A percentile compares a stretch with the other conserved stretches of the same genome.
These are phyloP conservation scores for Euwallacea similis DNA, from an alignment of 1,140 invertebrate genomes.

Conservation along the genomic window DNA sequence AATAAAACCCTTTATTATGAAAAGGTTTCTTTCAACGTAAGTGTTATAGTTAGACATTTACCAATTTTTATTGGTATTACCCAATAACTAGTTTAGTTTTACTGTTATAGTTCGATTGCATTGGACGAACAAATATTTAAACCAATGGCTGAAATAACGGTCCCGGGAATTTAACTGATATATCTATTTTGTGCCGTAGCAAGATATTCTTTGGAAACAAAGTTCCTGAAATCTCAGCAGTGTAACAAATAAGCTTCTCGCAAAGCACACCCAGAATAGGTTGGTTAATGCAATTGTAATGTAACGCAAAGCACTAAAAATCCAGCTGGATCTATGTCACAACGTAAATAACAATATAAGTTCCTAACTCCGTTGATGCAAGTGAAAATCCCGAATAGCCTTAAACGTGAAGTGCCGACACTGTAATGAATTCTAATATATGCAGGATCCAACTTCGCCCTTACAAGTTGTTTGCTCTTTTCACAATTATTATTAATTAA, in stretches of 20 bases:
- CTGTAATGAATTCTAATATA: slow-evolving; percentile 5
- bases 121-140: slow-evolving; percentile 22
- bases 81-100: slow-evolving; percentile 27
- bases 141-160: slow-evolving; percentile 3
- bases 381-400: slow-evolving; percentile 2
- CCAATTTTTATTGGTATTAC: slow-evolving; percentile 19
- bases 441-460: slow-evolving; percentile 1
- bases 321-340: slow-evolving; percentile 4
- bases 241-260: slow-evolving; percentile 1
- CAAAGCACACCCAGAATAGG: slow-evolving; percentile 1
- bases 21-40: slow-evolving; percentile 24
- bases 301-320: slow-evolving; percentile 5
- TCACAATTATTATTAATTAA: slow-evolving; percentile 8
- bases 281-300: slow-evolving; percentile 7
- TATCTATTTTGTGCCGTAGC: too few relatives aligned
- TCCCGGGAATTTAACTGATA: slow-evolving; percentile 1
- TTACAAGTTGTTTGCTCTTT: slow-evolving; percentile 5
- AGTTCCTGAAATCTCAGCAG: not conserved
- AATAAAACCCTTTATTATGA: slow-evolving; percentile 26
- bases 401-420: not conserved
- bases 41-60: slow-evolving; percentile 26
- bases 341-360: slow-evolving; percentile 7
- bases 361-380: slow-evolving; percentile 3
- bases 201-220: not conserved
- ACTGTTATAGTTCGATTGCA: slow-evolving; percentile 19